phyloP scores from a whole-genome alignment of 2,113 vertebrate species.

The Dipodomys ordii region DNA sequence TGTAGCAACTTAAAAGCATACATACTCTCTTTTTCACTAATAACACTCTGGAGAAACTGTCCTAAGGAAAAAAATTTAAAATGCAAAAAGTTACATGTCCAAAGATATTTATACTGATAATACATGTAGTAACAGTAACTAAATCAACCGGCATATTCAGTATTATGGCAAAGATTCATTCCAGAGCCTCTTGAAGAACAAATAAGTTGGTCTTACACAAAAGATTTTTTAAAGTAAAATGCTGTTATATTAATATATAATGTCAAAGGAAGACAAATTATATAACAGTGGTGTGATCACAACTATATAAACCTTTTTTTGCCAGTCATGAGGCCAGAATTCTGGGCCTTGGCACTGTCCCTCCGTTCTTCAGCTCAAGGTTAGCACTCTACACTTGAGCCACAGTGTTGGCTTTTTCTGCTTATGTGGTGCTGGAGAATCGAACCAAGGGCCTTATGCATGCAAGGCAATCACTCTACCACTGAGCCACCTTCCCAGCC shows the following conservation, averaged over 20 bases:
- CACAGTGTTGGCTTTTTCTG: too few species aligned
- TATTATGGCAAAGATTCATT: background rate
- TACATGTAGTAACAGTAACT: constrained; percentile 25
- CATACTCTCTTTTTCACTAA: background rate
- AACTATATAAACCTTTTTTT: background rate
- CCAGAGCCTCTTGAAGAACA: background rate
- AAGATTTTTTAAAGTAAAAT: background rate
- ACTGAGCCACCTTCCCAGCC: too few species aligned
- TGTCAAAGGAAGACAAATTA: background rate
- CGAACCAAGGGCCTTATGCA: too few species aligned
- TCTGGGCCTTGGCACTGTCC: too few species aligned
- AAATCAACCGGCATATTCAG: background rate
- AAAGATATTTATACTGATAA: background rate
- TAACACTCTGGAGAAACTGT: background rate
- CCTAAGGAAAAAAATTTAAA: background rate
- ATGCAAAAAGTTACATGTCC: background rate
- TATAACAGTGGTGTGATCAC: background rate
- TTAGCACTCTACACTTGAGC: too few species aligned
- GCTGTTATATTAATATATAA: background rate
- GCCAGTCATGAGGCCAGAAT: too few species aligned
- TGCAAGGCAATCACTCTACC: too few species aligned
- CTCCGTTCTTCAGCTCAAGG: too few species aligned
- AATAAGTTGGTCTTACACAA: constrained; percentile 14
- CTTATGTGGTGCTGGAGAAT: too few species aligned
- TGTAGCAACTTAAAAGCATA: background rate